These are phyloP conservation scores for Dysidea cf. avara DNA, from an alignment of 37 sponge, comb jelly and placozoan species.

Conservation along the genomic window DNA sequence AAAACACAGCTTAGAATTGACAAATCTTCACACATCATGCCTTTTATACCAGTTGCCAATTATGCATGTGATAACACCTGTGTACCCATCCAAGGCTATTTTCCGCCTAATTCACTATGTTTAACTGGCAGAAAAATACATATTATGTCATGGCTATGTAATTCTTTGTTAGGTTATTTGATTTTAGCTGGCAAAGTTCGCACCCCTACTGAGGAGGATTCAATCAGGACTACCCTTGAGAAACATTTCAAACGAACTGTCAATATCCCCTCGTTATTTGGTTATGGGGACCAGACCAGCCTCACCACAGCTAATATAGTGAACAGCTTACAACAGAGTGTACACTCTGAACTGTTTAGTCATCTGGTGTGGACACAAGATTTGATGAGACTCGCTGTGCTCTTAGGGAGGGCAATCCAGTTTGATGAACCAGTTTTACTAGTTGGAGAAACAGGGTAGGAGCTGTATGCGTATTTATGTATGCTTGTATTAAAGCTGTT, in stretches of 20 bases:
- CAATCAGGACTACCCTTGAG: constrained; percentile 65
- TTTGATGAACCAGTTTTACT: constrained; percentile 93
- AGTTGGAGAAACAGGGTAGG: constrained; percentile 94
- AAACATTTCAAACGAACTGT: constrained; percentile 84
- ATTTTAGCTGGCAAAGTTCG: constrained; percentile 87
- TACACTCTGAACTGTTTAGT: constrained; percentile 23
- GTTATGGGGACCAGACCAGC: constrained; percentile 39
- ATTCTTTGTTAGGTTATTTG: constrained; percentile 71
- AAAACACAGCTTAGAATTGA: too few relatives aligned
- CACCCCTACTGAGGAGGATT: constrained; percentile 51
- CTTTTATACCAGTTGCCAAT: too few relatives aligned
- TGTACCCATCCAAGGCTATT: too few relatives aligned
- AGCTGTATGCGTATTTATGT: background rate
- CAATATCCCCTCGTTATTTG: constrained; percentile 47
- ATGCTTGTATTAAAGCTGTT: background rate
- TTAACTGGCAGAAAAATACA: too few relatives aligned
- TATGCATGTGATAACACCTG: too few relatives aligned
- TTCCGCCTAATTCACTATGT: too few relatives aligned
- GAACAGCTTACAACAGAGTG: background rate
- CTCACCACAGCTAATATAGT: constrained; percentile 34
- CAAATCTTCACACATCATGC: too few relatives aligned
- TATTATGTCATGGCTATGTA: too few relatives aligned
- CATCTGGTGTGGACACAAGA: constrained; percentile 83
- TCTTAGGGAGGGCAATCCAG: constrained; percentile 74
- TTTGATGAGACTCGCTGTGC: constrained; percentile 71